Evolutionary conservation across 2,888 invertebrate species (phyloP), one percentile per base, ranked within the genome.

Genomic region (Notodonta dromedarius): DNA sequence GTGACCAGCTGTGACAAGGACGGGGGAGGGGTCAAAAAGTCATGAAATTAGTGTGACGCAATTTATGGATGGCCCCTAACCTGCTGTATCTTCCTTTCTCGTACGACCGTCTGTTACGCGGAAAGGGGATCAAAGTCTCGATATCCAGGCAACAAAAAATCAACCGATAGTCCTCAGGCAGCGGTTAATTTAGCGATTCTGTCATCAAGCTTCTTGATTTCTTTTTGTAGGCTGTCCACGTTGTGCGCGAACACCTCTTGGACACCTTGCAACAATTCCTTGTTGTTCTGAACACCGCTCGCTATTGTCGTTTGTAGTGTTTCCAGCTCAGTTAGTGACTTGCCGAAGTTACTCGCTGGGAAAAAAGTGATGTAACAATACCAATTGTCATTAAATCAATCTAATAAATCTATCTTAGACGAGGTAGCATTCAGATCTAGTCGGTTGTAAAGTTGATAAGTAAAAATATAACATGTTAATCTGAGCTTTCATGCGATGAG

Each of bases 301-400:
- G 95, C 92, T 69, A 98, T 96, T 65, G 96, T 95, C 35, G 95
- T 94, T 83, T 98, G 97, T 32, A 96, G 93, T 2, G 96, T 95
- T 84, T 97, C 97, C 50, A 98, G 90, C 84, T 98, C 97, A 0
- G 96, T 95, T 57, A 98, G 90, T 0, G 98, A 96, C 88, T 97
- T 97, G 58, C 96, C 96, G 82, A 98, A 98, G 86, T 98, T 97
- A 71, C 97, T 96, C 63, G 98, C 98, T 98, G 89, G 13, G n/a
- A 46, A n/a, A 5, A 46, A 44, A 44, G 12, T 44, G 5, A 3
- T 44, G 12, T 44, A 0, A 44, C 12, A 12, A 44, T 5, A 44
- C 1, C 24, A 24, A 24, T 24, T 24, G 2, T 2, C 24, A 24
- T 24, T 24, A 24, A 24, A 24, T 24, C 24, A 24, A 24, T 24